Conservation (phyloP, 1,140 invertebrate genomes). For the Pantala flavescens region DNA sequence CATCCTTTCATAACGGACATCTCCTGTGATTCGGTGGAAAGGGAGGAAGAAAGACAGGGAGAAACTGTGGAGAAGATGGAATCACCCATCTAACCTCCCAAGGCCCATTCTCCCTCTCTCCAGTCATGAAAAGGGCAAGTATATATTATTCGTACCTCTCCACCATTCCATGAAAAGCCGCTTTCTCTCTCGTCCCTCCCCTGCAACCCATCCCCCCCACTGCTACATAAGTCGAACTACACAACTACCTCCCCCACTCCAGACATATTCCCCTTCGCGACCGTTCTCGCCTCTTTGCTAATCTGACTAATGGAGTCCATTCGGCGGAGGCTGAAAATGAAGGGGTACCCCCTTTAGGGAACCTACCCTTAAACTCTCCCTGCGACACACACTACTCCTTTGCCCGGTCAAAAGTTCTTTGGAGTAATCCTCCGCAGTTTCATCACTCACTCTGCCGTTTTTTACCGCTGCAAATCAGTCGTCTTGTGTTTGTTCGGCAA, state of each 20-base stretch:
- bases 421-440: too few species aligned
- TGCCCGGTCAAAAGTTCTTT: too few species aligned
- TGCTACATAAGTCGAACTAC: too few species aligned
- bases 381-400: not conserved
- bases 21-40: too few species aligned
- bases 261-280: not conserved
- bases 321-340: not conserved
- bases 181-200: not conserved
- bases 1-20: too few species aligned
- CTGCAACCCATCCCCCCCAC: not conserved
- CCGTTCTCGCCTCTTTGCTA: slow-evolving; percentile 3
- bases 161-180: not conserved
- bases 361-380: not conserved
- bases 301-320: slow-evolving; percentile 9
- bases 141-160: too few species aligned
- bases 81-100: not conserved
- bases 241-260: not conserved
- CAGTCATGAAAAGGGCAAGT: too few species aligned
- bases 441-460: too few species aligned
- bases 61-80: too few species aligned
- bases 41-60: too few species aligned
- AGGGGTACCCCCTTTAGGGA: not conserved
- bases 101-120: not conserved
- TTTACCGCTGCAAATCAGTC: too few species aligned
- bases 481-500: too few species aligned